Evolutionary conservation across 2,888 invertebrate species (phyloP).

Genomic region (Branchellion lobata): DNA sequence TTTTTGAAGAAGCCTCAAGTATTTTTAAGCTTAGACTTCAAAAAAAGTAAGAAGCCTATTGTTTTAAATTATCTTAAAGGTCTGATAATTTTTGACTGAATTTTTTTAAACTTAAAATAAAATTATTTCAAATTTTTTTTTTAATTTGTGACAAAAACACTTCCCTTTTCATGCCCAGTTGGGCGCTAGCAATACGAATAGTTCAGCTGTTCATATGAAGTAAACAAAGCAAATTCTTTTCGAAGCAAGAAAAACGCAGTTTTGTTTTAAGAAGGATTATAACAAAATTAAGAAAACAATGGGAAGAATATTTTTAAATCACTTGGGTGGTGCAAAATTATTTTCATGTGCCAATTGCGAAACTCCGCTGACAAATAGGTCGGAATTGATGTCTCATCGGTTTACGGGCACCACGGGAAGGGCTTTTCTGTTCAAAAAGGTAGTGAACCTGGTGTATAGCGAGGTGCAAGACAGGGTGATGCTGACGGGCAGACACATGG

Average conservation of each 20-base stretch:
- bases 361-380: slow-evolving; percentile 89
- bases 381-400: slow-evolving; percentile 89
- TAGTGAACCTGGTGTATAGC: slow-evolving; percentile 88
- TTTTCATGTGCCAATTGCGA: slow-evolving; percentile 95
- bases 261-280: not conserved
- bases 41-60: too few relatives aligned
- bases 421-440: slow-evolving; percentile 88
- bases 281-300: slow-evolving; percentile 52
- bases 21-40: too few relatives aligned
- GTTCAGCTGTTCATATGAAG: slow-evolving; percentile 7
- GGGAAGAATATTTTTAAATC: slow-evolving; percentile 71
- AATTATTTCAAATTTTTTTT: too few relatives aligned
- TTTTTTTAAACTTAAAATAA: too few relatives aligned
- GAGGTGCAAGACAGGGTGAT: slow-evolving; percentile 74
- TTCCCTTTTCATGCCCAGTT: too few relatives aligned
- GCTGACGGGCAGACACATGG: slow-evolving; percentile 94
- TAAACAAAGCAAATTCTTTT: not conserved
- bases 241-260: not conserved
- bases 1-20: too few relatives aligned
- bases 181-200: not conserved
- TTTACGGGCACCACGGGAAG: slow-evolving; percentile 97
- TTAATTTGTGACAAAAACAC: too few relatives aligned
- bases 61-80: too few relatives aligned
- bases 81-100: too few relatives aligned
- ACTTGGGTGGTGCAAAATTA: slow-evolving; percentile 86